These are phyloP conservation scores for Lepus oiostolus DNA, from an alignment of 2,797 vertebrate species.

Conservation along the genomic window DNA sequence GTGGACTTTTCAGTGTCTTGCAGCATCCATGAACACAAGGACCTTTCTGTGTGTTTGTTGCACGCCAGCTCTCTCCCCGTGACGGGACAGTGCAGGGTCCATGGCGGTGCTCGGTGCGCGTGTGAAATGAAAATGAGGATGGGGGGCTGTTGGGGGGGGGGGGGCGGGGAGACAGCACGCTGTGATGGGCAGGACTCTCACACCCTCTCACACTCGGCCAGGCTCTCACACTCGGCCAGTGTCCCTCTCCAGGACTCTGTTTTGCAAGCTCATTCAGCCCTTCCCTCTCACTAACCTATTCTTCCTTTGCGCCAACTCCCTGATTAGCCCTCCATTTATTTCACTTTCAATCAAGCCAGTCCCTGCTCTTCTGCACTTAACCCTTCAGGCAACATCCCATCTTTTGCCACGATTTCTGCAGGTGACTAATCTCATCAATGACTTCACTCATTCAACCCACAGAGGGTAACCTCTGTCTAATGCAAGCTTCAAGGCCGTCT, in stretches of 20 bases:
- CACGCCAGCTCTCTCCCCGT: background rate
- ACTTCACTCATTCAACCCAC: conserved; percentile 64
- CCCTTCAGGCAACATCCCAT: conserved; percentile 3
- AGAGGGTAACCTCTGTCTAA: conserved; percentile 58
- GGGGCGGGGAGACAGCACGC: background rate
- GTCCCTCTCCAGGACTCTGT: background rate
- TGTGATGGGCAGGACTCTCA: background rate
- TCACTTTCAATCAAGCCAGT: background rate
- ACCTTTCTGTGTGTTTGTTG: background rate
- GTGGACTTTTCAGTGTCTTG: background rate
- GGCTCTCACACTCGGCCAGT: background rate
- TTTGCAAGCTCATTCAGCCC: background rate
- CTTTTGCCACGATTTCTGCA: conserved; percentile 34
- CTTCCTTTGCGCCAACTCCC: background rate
- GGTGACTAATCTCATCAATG: conserved; percentile 60
- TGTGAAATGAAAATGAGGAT: background rate
- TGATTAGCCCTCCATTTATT: conserved; percentile 44
- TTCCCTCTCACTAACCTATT: background rate
- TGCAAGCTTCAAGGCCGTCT: conserved; percentile 54
- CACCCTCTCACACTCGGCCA: background rate
- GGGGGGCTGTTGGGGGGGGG: background rate
- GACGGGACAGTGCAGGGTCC: background rate
- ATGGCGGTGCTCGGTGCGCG: background rate
- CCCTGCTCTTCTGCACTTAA: conserved; percentile 14
- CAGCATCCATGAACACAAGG: background rate